Base-by-base conservation (phyloP, 2,113 vertebrate species). In the Camelus bactrianus region DNA sequence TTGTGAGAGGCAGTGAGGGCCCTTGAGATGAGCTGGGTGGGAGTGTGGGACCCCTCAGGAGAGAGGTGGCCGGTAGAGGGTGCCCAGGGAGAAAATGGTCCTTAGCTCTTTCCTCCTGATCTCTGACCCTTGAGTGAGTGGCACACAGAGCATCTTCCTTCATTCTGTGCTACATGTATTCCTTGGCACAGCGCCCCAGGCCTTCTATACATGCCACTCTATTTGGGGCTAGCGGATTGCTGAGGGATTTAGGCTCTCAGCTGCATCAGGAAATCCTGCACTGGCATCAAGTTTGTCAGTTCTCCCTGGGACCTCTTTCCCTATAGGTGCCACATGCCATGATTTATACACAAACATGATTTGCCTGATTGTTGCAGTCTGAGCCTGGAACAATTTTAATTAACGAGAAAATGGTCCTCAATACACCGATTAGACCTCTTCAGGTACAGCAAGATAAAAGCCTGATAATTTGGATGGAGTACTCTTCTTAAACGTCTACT, bases 371-470 rank as follows among this genome's bases (percentile, higher is more conserved):
- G 98, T 98, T 98, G 98, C 98, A 98, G 96, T 97, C 97, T 97
- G 96, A 97, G 98, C 98, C 98, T 94, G 98, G 98, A 99, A 98
- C 97, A 98, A 98, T 99, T 99, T 99, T 98, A 98, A 99, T 99
- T 99, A 99, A 99, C 96, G 97, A 98, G 98, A 98, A 98, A 98
- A 98, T 98, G 97, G 98, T 98, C 98, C 98, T 99, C 98, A 98
- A 98, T 98, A 98, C 98, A 98, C 98, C 97, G 98, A 99, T 99
- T 99, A 99, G 98, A 98, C 98, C 98, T 98, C 98, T 99, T 99
- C 98, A 98, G 98, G 98, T 95, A 98, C 98, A 98, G 98, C 98
- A 98, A 98, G 98, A 99, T 99, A 99, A 99, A 99, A 99, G 99
- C 99, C 98, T 98, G 98, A 97, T 98, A 98, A 99, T 99, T 99